Conservation (phyloP, 2,797 vertebrate genomes). For the Bradypus variegatus region DNA sequence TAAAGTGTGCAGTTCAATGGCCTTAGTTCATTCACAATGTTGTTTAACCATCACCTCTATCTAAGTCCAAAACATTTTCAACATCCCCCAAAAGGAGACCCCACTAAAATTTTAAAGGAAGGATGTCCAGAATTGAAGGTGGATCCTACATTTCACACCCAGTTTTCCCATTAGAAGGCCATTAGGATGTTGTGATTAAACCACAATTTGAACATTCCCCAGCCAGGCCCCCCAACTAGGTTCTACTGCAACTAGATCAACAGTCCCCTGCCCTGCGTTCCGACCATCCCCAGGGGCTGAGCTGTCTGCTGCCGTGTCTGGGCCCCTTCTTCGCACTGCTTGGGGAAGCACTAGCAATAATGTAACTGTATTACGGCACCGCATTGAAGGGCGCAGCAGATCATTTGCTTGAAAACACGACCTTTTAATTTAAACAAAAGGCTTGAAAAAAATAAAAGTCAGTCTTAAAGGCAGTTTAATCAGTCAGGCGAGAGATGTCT, state of each 20-base stretch:
- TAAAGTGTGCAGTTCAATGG: too few relatives aligned
- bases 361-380: conserved; percentile 65
- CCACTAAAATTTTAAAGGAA: background rate
- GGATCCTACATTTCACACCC: background rate
- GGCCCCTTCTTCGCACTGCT: conserved; percentile 46
- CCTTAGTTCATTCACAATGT: too few relatives aligned
- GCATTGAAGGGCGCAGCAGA: conserved; percentile 57
- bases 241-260: conserved; percentile 8
- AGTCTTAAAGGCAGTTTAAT: conserved; percentile 73
- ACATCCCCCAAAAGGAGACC: too few relatives aligned
- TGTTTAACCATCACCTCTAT: too few relatives aligned
- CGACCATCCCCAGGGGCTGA: conserved; percentile 46
- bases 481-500: conserved; percentile 72
- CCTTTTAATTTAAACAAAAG: conserved; percentile 77
- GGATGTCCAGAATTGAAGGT: background rate
- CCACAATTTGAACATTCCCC: background rate
- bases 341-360: conserved; percentile 55
- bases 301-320: conserved; percentile 47
- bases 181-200: background rate
- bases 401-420: conserved; percentile 69
- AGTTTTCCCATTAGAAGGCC: background rate
- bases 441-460: conserved; percentile 69
- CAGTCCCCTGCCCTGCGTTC: background rate
- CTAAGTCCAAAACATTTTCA: too few relatives aligned
- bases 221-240: background rate